These are phyloP conservation scores for Saguinus midas DNA, from an alignment of 2,113 vertebrate species.

Conservation along the genomic window DNA sequence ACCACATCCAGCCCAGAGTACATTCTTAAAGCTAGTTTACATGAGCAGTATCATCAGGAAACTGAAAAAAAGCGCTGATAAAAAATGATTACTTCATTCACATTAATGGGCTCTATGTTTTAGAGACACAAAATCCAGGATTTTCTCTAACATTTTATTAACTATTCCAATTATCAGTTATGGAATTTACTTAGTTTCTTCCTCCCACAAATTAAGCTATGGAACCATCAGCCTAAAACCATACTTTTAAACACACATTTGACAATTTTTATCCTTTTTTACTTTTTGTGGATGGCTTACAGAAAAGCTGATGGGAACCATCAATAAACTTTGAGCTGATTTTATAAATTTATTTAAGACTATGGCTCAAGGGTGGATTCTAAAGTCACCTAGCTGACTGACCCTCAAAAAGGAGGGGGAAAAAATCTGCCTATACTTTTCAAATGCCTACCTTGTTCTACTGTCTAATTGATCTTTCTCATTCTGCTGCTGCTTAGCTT, in stretches of 20 bases:
- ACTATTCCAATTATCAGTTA: background rate
- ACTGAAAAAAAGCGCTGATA: background rate
- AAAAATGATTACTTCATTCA: background rate
- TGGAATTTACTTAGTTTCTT: background rate
- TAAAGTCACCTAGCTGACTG: background rate
- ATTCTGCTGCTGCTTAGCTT: background rate
- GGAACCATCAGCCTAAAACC: background rate
- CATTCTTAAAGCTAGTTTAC: background rate
- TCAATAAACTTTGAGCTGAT: background rate
- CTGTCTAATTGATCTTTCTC: background rate
- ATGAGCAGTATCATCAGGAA: background rate
- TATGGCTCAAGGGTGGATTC: background rate
- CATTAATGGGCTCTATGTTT: background rate
- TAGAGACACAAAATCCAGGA: background rate
- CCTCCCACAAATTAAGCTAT: background rate
- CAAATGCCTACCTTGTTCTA: background rate
- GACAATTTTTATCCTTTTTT: background rate
- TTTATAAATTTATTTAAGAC: background rate
- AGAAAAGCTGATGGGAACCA: background rate
- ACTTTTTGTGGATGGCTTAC: background rate
- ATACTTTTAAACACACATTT: background rate
- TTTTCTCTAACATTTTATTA: conserved; percentile 25
- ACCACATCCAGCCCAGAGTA: background rate
- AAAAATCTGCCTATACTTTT: conserved; percentile 7
- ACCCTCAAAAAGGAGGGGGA: background rate